Conservation (phyloP, 1,140 invertebrate species). For the Geopemphigus sp. region DNA sequence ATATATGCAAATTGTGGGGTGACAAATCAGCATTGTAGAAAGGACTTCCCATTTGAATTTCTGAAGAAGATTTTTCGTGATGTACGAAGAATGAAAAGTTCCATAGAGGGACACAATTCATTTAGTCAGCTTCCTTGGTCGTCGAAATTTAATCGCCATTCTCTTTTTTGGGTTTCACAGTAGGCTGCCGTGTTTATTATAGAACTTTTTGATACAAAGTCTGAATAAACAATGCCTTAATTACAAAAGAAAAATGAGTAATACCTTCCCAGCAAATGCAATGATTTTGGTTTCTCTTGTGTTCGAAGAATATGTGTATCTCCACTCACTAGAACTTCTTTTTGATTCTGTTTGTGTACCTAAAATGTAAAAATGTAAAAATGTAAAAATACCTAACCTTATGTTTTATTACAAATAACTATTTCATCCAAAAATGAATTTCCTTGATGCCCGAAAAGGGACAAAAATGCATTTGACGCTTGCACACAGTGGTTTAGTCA, state of each 20-base stretch:
- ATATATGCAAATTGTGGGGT: conserved; percentile 53
- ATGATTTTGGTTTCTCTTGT: background rate
- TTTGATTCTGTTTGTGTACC: background rate
- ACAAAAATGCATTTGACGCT: background rate
- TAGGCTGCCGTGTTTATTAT: background rate
- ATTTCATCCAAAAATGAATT: background rate
- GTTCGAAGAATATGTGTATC: background rate
- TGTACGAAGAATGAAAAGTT: conserved; percentile 53
- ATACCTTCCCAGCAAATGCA: conserved; percentile 10
- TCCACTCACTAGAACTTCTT: background rate
- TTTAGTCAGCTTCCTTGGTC: background rate
- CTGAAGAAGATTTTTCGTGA: conserved; percentile 52
- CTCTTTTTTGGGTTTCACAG: background rate
- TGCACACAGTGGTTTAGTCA: background rate
- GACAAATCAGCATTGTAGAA: conserved; percentile 54
- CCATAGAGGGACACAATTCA: conserved; percentile 50
- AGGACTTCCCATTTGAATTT: conserved; percentile 54
- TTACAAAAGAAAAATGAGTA: conserved; percentile 19
- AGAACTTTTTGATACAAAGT: background rate
- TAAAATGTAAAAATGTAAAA: too few relatives aligned
- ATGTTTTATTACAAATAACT: background rate
- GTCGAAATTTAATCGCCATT: background rate
- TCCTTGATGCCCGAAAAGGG: background rate
- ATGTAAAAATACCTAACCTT: background rate
- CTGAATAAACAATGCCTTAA: background rate